Conservation (phyloP, 2,113 vertebrate species). For the Triplophysa dalaica region DNA sequence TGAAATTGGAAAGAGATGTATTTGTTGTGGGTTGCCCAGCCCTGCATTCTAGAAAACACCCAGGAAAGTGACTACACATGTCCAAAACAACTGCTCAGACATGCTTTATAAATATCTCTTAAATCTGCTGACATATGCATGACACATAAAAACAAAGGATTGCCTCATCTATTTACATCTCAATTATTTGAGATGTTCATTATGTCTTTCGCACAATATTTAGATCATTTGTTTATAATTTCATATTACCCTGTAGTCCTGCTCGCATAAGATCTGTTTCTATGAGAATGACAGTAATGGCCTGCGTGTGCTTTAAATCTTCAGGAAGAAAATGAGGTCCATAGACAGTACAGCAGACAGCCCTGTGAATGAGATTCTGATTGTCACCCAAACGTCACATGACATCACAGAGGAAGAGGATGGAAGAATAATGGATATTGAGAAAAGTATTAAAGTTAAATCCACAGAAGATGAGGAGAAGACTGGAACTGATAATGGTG, state of each 20-base stretch:
- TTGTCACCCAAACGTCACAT: constrained; percentile 75
- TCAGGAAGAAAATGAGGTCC: constrained; percentile 90
- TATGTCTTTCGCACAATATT: too few relatives aligned
- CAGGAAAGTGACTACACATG: neutral
- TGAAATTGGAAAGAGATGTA: too few relatives aligned
- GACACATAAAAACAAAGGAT: neutral
- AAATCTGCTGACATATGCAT: neutral
- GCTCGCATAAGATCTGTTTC: too few relatives aligned
- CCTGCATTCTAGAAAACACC: neutral
- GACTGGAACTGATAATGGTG: constrained; percentile 80
- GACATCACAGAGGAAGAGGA: constrained; percentile 78
- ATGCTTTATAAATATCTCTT: constrained; percentile 9
- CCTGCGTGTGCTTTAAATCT: neutral
- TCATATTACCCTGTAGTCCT: too few relatives aligned
- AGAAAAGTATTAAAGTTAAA: constrained; percentile 79
- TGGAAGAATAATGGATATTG: constrained; percentile 71
- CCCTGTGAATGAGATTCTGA: constrained; percentile 76
- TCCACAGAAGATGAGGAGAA: constrained; percentile 77
- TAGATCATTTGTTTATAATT: too few relatives aligned
- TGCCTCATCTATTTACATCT: neutral
- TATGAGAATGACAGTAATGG: too few relatives aligned
- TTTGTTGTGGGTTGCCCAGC: neutral
- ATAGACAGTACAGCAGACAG: constrained; percentile 84
- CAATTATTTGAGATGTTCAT: too few relatives aligned
- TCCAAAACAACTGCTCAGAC: constrained; percentile 13